Conservation (phyloP, 2,888 invertebrate genomes). For the Noctua janthina region DNA sequence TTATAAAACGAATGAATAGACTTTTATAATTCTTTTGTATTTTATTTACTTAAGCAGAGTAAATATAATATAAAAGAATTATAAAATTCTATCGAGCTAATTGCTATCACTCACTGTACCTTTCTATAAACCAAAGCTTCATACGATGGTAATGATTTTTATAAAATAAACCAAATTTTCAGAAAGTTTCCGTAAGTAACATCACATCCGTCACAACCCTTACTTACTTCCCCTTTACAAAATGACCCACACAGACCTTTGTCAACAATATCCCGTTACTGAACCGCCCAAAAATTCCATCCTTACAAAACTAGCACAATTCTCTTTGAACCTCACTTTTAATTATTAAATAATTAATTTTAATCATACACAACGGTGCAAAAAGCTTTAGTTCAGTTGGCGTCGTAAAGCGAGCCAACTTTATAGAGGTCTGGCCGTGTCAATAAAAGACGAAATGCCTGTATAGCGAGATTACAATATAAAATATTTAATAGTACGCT, state of each 20-base stretch:
- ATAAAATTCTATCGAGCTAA: too few species aligned
- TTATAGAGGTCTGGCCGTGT: conserved; percentile 76
- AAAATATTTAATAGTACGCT: conserved; percentile 78
- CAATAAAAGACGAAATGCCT: conserved; percentile 74
- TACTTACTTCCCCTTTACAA: conserved; percentile 17
- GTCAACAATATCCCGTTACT: conserved; percentile 14
- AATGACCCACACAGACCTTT: conserved; percentile 16
- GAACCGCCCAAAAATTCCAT: conserved; percentile 7
- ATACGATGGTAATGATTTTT: too few species aligned
- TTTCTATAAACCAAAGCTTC: too few species aligned
- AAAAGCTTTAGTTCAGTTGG: conserved; percentile 65
- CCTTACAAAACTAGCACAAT: conserved; percentile 40
- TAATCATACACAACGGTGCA: conserved; percentile 72
- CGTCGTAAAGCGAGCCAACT: conserved; percentile 77
- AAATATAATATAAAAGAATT: too few species aligned
- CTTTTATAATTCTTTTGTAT: too few species aligned
- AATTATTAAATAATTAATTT: conserved; percentile 68
- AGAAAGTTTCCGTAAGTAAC: background rate
- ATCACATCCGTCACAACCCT: background rate
- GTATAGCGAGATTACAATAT: conserved; percentile 75
- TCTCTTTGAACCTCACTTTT: conserved; percentile 38
- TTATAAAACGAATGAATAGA: too few species aligned
- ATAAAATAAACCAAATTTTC: background rate
- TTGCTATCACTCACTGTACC: too few species aligned
- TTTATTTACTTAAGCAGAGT: too few species aligned